These are phyloP conservation scores for Galerucella calmariensis DNA, from an alignment of 2,888 invertebrate species.

Conservation along the genomic window DNA sequence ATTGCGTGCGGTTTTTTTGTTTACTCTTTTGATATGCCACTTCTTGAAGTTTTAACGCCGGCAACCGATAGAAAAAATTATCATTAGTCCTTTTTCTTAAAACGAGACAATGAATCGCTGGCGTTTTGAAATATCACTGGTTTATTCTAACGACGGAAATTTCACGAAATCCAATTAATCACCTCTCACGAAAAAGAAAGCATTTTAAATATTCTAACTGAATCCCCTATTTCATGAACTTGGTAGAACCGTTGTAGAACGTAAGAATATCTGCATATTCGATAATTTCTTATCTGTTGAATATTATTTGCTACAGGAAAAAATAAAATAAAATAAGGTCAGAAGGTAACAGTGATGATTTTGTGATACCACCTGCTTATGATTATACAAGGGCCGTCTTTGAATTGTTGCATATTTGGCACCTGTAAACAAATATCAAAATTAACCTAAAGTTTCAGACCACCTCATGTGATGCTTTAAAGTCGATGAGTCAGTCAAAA, in stretches of 20 bases:
- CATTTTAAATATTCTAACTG: not conserved
- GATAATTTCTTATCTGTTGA: not conserved
- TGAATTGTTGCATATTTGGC: too few species aligned
- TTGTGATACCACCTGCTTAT: too few species aligned
- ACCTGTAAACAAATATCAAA: too few species aligned
- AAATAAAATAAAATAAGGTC: too few species aligned
- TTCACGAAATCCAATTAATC: slow-evolving; percentile 18
- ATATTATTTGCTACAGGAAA: too few species aligned
- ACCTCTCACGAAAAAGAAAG: slow-evolving; percentile 9
- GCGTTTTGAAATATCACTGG: slow-evolving; percentile 28
- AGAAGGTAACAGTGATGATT: too few species aligned
- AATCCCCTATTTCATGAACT: slow-evolving; percentile 2
- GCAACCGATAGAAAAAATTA: slow-evolving; percentile 27
- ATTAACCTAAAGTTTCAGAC: too few species aligned
- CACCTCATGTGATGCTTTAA: too few species aligned
- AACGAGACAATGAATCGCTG: slow-evolving; percentile 26
- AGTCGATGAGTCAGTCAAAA: too few species aligned
- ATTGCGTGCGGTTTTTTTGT: slow-evolving; percentile 19
- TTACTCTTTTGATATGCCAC: slow-evolving; percentile 21
- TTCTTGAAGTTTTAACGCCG: slow-evolving; percentile 13
- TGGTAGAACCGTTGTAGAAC: not conserved
- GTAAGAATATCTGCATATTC: not conserved
- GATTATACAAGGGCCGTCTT: too few species aligned
- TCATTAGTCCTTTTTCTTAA: slow-evolving; percentile 31
- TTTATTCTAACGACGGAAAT: slow-evolving; percentile 24